Base-by-base conservation (phyloP, 1,140 invertebrate species). In the Zeugodacus cucurbitae region DNA sequence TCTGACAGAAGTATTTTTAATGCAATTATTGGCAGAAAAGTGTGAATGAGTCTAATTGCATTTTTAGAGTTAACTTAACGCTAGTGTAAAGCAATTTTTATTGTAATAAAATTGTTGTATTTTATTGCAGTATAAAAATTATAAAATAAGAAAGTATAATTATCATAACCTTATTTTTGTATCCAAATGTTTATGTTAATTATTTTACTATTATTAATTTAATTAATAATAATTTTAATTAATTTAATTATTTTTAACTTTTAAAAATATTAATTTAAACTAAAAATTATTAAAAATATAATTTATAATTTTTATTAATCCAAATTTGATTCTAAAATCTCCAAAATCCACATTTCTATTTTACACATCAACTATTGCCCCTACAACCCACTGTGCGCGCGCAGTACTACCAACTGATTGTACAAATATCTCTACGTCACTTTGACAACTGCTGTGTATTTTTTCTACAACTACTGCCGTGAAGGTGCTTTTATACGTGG, bases 401-500 rank as follows among this genome's bases (percentile, higher is more conserved):
- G n/a, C 74, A 82, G 41, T 82, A n/a, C 74, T 82, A 14, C 74
- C 74, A 54, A 82, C 74, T 20, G 22, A 74, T 41, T 2, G 4
- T 37, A 1, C 34, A 22, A 37, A 37, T 20, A 41, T 17, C 41
- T 17, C 0, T 0, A 26, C 11, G 74, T 82, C 74, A 82, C 20
- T 48, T 48, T 82, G 74, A 48, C 74, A 82, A 20, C 14, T 44
- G 41, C 22, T 82, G 14, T 48, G 8, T 82, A 2, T 44, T 54
- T 82, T 82, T 82, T 82, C 41, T 48, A 44, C 8, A 44, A n/a
- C 41, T 29, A 26, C 37, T 48, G 41, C 22, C n/a, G 41, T 48
- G 34, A 17, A 48, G 20, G 6, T 82, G 74, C 41, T 44, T 44
- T 82, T 82, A 82, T 82, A 82, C 74, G 74, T 82, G 74, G 74